Evolutionary conservation across 2,888 invertebrate genomes (phyloP).

Genomic region (Drosophila pseudotalamancana): DNA sequence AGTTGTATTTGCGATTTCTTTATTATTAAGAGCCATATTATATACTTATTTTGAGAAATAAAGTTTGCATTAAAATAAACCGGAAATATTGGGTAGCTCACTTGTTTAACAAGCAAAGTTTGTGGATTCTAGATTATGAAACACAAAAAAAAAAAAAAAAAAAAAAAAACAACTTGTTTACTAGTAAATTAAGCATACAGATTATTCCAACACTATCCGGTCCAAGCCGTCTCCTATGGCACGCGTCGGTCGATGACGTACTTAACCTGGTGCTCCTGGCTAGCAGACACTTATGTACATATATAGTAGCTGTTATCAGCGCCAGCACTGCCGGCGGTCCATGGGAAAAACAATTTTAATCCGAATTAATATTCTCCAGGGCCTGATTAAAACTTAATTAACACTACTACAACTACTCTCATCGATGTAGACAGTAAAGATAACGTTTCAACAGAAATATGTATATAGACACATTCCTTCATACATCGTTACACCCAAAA

Average conservation of each 20-base stretch:
- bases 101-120: too few species aligned
- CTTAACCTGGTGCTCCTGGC: slow-evolving; percentile 17
- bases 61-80: slow-evolving; percentile 28
- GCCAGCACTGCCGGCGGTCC: slow-evolving; percentile 5
- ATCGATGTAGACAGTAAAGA: neutral
- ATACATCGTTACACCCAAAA: neutral
- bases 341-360: slow-evolving; percentile 43
- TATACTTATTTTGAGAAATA: slow-evolving; percentile 46
- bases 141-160: slow-evolving; percentile 7
- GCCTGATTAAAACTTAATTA: slow-evolving; percentile 14
- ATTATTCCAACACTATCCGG: slow-evolving; percentile 26
- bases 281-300: neutral
- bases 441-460: neutral
- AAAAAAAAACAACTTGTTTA: slow-evolving; percentile 30
- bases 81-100: neutral
- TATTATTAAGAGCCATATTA: slow-evolving; percentile 43
- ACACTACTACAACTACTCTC: neutral
- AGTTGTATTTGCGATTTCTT: slow-evolving; percentile 51
- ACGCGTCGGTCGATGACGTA: slow-evolving; percentile 49
- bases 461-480: neutral
- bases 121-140: neutral
- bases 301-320: slow-evolving; percentile 32
- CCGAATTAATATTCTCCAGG: slow-evolving; percentile 1
- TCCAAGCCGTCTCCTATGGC: slow-evolving; percentile 23
- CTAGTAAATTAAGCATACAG: slow-evolving; percentile 1